A percentile compares a stretch with the other conserved stretches of the same genome.
These are phyloP conservation scores for Propithecus perrieri DNA, from an alignment of 2,797 vertebrate species.

Conservation along the genomic window DNA sequence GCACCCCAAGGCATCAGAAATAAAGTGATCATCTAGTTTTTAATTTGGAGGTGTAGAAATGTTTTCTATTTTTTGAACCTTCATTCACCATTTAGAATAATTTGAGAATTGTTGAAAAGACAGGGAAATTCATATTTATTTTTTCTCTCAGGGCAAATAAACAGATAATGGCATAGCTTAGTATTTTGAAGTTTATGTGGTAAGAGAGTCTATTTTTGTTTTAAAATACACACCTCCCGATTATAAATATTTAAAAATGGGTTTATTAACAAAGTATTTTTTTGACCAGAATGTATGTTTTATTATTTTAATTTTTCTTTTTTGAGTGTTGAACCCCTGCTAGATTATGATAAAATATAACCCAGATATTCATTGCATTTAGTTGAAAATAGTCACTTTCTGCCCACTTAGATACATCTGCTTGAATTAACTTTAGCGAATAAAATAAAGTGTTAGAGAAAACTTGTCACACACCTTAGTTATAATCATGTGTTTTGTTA, in stretches of 20 bases:
- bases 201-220: background rate
- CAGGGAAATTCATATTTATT: background rate
- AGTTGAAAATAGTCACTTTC: background rate
- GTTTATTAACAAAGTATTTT: background rate
- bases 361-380: background rate
- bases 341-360: background rate
- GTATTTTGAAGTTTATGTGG: conserved; percentile 15
- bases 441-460: background rate
- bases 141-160: background rate
- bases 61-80: background rate
- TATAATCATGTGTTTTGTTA: background rate
- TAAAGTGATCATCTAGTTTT: background rate
- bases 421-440: background rate
- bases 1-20: background rate
- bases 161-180: background rate
- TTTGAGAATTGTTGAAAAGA: background rate
- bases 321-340: background rate
- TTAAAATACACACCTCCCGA: background rate
- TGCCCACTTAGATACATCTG: background rate
- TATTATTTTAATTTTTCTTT: background rate
- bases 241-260: background rate
- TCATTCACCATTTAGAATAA: background rate
- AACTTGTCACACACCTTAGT: background rate
- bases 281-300: background rate
- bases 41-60: background rate